These are phyloP conservation scores for Cyclargus thomasi DNA, from an alignment of 1,140 invertebrate species.

Conservation along the genomic window DNA sequence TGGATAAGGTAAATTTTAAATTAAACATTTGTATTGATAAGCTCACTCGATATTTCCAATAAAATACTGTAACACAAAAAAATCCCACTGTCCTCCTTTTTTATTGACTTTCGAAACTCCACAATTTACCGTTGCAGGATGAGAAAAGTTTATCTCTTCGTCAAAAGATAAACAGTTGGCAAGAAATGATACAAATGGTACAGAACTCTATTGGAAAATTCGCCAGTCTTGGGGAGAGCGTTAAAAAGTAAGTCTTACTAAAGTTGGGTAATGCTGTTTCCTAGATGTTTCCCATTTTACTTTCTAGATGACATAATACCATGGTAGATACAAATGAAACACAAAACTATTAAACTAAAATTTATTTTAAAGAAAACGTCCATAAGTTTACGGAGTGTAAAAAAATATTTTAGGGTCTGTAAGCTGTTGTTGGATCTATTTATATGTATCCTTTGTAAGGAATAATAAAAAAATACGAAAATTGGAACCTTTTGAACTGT, in stretches of 20 bases:
- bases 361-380: too few relatives aligned
- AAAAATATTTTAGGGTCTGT: too few relatives aligned
- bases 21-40: neutral
- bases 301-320: too few relatives aligned
- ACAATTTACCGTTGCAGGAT: conserved; percentile 39
- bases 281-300: too few relatives aligned
- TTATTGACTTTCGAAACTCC: neutral
- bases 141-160: conserved; percentile 46
- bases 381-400: too few relatives aligned
- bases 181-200: conserved; percentile 93
- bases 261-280: too few relatives aligned
- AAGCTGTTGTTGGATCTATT: too few relatives aligned
- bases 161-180: conserved; percentile 75
- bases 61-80: neutral
- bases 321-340: too few relatives aligned
- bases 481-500: too few relatives aligned
- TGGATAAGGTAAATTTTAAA: conserved; percentile 35
- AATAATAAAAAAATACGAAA: too few relatives aligned
- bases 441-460: too few relatives aligned
- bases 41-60: neutral
- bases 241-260: conserved; percentile 89
- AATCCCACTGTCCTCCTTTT: neutral
- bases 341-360: too few relatives aligned
- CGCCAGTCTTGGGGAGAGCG: conserved; percentile 90
- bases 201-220: conserved; percentile 95